These are phyloP conservation scores for Troides helena DNA, from an alignment of 2,888 invertebrate genomes.

Conservation along the genomic window DNA sequence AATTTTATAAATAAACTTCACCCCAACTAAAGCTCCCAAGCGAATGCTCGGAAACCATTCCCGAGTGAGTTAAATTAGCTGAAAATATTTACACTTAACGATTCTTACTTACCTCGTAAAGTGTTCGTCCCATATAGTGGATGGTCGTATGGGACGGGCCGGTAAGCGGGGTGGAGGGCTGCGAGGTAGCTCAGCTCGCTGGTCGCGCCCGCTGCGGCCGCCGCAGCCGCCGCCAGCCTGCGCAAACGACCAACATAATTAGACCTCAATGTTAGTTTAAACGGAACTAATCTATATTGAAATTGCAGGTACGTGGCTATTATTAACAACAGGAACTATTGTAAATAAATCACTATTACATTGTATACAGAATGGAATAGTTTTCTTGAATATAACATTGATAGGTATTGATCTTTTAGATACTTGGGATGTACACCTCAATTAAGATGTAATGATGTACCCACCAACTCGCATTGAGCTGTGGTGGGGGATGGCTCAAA, in stretches of 20 bases:
- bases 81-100: conserved; percentile 24
- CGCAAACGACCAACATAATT: conserved; percentile 22
- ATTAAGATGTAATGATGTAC: too few relatives aligned
- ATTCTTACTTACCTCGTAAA: conserved; percentile 62
- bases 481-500: too few relatives aligned
- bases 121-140: conserved; percentile 77
- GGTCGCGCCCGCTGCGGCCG: conserved; percentile 72
- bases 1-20: conserved; percentile 20
- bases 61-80: conserved; percentile 30
- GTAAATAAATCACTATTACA: too few relatives aligned
- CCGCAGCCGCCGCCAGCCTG: conserved; percentile 74
- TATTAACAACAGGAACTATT: background rate
- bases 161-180: conserved; percentile 78
- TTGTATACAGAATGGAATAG: too few relatives aligned
- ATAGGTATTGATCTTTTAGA: too few relatives aligned
- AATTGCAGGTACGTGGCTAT: background rate
- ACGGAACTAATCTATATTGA: conserved; percentile 13
- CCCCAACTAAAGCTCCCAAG: background rate
- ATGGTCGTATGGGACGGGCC: conserved; percentile 82
- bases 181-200: conserved; percentile 77
- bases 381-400: too few relatives aligned
- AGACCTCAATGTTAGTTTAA: conserved; percentile 13
- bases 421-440: too few relatives aligned
- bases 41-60: conserved; percentile 23
- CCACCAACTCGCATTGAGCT: too few relatives aligned